A percentile compares a stretch with the other conserved stretches of the same genome.
phyloP scores from a whole-genome alignment of 2,888 invertebrate species.

The Apantesis nais region DNA sequence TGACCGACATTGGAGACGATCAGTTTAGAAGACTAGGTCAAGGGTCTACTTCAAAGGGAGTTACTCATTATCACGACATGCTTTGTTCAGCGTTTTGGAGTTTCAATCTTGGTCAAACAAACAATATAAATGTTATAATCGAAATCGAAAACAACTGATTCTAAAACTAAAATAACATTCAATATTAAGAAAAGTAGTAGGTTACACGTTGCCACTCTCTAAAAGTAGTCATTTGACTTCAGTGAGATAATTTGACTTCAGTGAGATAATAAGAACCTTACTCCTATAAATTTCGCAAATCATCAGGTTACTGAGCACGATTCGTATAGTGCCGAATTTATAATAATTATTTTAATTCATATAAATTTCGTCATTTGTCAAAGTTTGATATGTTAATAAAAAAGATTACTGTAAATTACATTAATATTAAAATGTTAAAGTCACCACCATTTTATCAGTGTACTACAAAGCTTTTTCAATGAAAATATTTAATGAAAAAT shows the following conservation, averaged over 20 bases:
- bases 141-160: background rate
- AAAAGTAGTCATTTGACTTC: background rate
- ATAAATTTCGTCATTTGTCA: background rate
- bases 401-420: slow-evolving; percentile 1
- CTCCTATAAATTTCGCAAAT: background rate
- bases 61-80: background rate
- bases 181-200: background rate
- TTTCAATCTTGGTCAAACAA: too few relatives aligned
- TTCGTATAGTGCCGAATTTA: background rate
- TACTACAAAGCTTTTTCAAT: slow-evolving; percentile 4
- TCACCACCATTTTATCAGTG: background rate
- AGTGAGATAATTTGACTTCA: background rate
- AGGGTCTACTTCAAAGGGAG: background rate
- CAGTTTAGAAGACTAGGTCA: background rate
- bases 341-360: background rate
- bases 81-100: too few relatives aligned
- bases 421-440: background rate
- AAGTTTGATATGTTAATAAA: background rate
- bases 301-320: background rate
- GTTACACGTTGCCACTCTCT: background rate
- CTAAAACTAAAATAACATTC: background rate
- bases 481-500: slow-evolving; percentile 10
- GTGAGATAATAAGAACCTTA: background rate
- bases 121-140: background rate
- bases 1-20: background rate